These are phyloP conservation scores for Percina caprodes DNA, from an alignment of 2,113 vertebrate genomes.

Conservation along the genomic window DNA sequence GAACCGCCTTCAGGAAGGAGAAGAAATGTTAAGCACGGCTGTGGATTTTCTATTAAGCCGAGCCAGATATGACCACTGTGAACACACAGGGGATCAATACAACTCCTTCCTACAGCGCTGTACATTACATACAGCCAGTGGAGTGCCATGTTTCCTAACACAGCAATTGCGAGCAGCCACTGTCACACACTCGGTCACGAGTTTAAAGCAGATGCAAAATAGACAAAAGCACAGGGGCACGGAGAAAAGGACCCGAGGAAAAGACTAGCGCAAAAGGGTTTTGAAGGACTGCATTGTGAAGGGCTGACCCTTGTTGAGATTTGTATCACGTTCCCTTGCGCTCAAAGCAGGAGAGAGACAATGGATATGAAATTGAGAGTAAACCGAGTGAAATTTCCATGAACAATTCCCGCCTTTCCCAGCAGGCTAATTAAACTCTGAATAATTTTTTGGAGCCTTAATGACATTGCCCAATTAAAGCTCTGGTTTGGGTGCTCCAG, in stretches of 20 bases:
- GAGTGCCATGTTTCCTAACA: slow-evolving; percentile 12
- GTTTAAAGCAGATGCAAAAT: slow-evolving; percentile 1
- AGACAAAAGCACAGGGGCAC: slow-evolving; percentile 1
- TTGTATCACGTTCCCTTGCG: slow-evolving; percentile 64
- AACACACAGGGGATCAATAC: slow-evolving; percentile 44
- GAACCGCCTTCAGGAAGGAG: slow-evolving; percentile 38
- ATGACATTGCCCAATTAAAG: slow-evolving; percentile 80
- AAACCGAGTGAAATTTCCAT: slow-evolving; percentile 39
- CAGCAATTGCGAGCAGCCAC: not conserved
- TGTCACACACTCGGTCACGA: slow-evolving; percentile 1
- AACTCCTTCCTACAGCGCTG: not conserved
- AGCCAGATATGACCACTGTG: slow-evolving; percentile 36
- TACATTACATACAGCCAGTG: not conserved
- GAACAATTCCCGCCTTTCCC: slow-evolving; percentile 64
- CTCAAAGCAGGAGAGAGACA: slow-evolving; percentile 48
- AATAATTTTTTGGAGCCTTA: slow-evolving; percentile 76
- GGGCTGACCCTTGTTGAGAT: slow-evolving; percentile 59
- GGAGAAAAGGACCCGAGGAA: slow-evolving; percentile 3
- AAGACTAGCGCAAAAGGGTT: slow-evolving; percentile 25
- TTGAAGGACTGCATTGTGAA: slow-evolving; percentile 13
- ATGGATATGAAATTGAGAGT: slow-evolving; percentile 40
- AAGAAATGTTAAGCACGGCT: slow-evolving; percentile 16
- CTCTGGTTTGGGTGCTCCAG: slow-evolving; percentile 56
- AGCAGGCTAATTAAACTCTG: slow-evolving; percentile 81
- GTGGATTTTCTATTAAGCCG: slow-evolving; percentile 47